Evolutionary conservation across 2,113 vertebrate species (phyloP).

Genomic region (Willisornis vidua): DNA sequence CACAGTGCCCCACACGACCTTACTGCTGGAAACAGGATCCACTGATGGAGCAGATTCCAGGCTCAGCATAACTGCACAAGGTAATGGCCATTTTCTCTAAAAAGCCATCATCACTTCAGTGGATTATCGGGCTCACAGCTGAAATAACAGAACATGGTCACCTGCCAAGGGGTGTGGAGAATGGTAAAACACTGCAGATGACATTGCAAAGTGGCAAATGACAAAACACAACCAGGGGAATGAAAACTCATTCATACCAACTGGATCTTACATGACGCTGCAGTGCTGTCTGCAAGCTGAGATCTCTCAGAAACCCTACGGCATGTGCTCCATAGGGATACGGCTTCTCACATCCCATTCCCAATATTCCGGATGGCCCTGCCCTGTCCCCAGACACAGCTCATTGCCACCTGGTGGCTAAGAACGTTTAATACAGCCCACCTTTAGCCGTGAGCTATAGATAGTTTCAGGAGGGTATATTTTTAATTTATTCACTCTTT

Average conservation of each 20-base stretch:
- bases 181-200: background rate
- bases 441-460: background rate
- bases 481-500: background rate
- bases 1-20: background rate
- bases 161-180: background rate
- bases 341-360: background rate
- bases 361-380: accelerated
- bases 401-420: conserved; percentile 8
- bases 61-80: background rate
- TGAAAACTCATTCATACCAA: background rate
- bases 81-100: background rate
- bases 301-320: background rate
- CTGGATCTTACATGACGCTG: background rate
- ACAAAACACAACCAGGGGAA: background rate
- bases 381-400: background rate
- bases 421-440: background rate
- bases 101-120: background rate
- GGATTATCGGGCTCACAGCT: background rate
- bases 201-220: background rate
- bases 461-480: background rate
- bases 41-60: background rate
- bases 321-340: accelerated
- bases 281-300: background rate
- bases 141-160: background rate
- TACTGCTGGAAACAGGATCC: background rate